These are phyloP conservation scores for Cheilosia soror DNA, from an alignment of 2,888 invertebrate genomes.

Conservation along the genomic window DNA sequence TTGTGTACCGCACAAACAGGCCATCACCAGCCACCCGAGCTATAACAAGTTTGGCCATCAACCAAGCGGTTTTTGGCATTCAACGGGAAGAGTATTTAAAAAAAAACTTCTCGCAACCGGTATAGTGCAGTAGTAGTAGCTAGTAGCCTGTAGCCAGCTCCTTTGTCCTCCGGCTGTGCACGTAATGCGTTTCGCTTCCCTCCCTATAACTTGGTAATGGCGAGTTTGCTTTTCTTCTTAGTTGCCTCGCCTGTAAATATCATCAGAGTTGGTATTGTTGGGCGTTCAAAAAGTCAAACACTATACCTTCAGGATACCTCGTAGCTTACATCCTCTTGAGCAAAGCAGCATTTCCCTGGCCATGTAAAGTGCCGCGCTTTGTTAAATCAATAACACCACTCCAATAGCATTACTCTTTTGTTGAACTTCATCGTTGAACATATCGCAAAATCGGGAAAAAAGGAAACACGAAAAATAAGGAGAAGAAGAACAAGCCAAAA, in stretches of 20 bases:
- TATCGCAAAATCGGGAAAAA: slow-evolving; percentile 22
- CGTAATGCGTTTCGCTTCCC: slow-evolving; percentile 2
- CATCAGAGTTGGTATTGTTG: slow-evolving; percentile 44
- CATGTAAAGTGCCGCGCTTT: slow-evolving; percentile 46
- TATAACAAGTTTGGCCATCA: slow-evolving; percentile 71
- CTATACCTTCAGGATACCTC: slow-evolving; percentile 12
- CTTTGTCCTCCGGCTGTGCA: slow-evolving; percentile 20
- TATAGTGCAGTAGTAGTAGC: slow-evolving; percentile 17
- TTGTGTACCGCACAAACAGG: slow-evolving; percentile 64
- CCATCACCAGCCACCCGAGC: slow-evolving; percentile 61
- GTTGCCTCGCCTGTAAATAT: slow-evolving; percentile 45
- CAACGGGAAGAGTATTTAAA: slow-evolving; percentile 38
- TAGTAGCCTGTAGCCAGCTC: not conserved
- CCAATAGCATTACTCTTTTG: slow-evolving; percentile 36
- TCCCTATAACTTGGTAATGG: not conserved
- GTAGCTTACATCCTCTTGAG: not conserved
- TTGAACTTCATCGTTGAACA: slow-evolving; percentile 18
- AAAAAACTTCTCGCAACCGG: slow-evolving; percentile 14
- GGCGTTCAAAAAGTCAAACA: slow-evolving; percentile 40
- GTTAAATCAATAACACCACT: slow-evolving; percentile 71
- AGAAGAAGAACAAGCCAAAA: not conserved
- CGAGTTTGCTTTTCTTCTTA: slow-evolving; percentile 12
- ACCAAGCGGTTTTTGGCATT: slow-evolving; percentile 73
- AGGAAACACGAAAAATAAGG: not conserved
- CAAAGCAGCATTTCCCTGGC: slow-evolving; percentile 2